Evolutionary conservation across 2,113 vertebrate species (phyloP), one percentile per base, ranked within the genome.

Genomic region (Talpa occidentalis): DNA sequence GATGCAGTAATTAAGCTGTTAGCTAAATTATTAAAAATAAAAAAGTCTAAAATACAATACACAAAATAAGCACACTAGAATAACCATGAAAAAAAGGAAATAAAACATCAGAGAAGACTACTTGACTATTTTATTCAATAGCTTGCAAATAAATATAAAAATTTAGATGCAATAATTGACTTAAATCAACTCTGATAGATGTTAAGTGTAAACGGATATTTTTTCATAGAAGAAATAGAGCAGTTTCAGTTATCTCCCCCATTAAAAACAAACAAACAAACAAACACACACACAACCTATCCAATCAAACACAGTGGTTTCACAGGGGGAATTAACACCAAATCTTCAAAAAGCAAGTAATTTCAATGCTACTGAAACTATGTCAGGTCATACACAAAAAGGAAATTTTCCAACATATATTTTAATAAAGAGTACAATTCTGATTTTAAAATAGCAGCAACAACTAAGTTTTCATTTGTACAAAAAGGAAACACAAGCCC

Each of bases 21-120:
- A 67, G 17, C 19, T 78, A 82, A 95, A 56, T 59, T 88, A 37
- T 70, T 84, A 22, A 92, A 64, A 26, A 37, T 74, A 81, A 62
- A 66, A 73, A 85, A 84, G 28, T 28, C 62, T 88, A 80, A 74
- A 62, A 70, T 56, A 40, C 0, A 60, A 24, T 80, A 37, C 15
- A 54, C 1, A 47, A 64, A 62, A 72, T 70, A 52, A 69, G 21
- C 30, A 10, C 80, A 70, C 7, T 49, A 67, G 64, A 80, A 60
- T 69, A 56, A 47, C 11, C 47, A 79, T 11, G 74, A 89, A 83
- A 54, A 1, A 30, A 28, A 74, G 5, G 24, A 76, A 70, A 72
- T 32, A 47, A 66, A 67, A 60, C 21, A 81, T 42, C 26, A 92
- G 47, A 35, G 35, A 28, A 44, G 2, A 30, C 10, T 17, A 28